These are phyloP conservation scores for Callipepla squamata DNA, from an alignment of 2,113 vertebrate species.

Conservation along the genomic window DNA sequence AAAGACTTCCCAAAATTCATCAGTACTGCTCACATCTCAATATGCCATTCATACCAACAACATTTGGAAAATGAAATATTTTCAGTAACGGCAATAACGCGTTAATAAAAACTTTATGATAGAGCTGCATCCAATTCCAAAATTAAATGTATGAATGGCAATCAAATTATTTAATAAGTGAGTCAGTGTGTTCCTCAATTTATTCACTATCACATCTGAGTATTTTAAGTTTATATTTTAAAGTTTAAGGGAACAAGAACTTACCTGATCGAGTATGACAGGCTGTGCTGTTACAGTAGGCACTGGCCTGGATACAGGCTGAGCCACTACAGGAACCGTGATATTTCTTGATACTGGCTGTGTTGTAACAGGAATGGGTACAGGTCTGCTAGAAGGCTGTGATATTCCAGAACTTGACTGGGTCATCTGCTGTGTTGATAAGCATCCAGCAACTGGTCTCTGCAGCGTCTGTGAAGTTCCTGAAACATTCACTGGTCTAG, in stretches of 20 bases:
- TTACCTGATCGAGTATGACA: constrained; percentile 84
- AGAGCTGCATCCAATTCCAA: not conserved
- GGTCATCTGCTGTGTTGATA: constrained; percentile 58
- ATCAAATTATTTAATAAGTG: not conserved
- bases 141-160: not conserved
- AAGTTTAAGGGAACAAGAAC: not conserved
- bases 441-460: constrained; percentile 58
- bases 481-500: constrained; percentile 72
- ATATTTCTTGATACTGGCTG: constrained; percentile 63
- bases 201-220: not conserved
- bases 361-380: constrained; percentile 69
- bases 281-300: constrained; percentile 76
- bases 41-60: not conserved
- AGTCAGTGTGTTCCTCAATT: not conserved
- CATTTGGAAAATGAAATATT: not conserved
- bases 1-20: not conserved
- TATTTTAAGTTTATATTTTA: not conserved
- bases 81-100: not conserved
- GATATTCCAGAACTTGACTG: constrained; percentile 64
- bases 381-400: constrained; percentile 65
- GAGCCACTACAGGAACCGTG: constrained; percentile 62
- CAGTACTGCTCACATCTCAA: not conserved
- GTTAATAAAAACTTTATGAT: not conserved
- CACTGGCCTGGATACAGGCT: constrained; percentile 64
- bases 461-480: constrained; percentile 58